Conservation (phyloP, 1,140 invertebrate species). For the Sitodiplosis mosellana region DNA sequence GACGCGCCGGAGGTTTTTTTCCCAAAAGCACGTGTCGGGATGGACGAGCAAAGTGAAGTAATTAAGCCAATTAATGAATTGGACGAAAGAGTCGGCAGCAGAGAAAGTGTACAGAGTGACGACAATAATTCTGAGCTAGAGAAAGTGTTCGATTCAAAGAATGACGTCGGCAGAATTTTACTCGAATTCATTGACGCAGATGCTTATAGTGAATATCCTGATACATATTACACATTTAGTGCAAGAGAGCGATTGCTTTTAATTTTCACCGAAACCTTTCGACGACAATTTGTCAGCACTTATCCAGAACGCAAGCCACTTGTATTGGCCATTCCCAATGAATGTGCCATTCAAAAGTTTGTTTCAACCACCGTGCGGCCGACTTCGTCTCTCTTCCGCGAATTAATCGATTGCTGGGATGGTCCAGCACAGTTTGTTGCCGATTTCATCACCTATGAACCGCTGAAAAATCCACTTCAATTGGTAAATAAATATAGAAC, state of each 20-base stretch:
- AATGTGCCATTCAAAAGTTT: slow-evolving; percentile 57
- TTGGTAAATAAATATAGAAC: slow-evolving; percentile 28
- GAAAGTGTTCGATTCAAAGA: neutral
- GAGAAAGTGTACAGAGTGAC: no score
- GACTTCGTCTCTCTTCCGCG: slow-evolving; percentile 31
- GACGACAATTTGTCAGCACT: slow-evolving; percentile 49
- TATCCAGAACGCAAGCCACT: slow-evolving; percentile 50
- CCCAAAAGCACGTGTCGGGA: no score
- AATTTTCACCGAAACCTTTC: slow-evolving; percentile 65
- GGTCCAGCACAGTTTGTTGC: slow-evolving; percentile 35
- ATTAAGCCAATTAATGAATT: no score
- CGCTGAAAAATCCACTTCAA: slow-evolving; percentile 25
- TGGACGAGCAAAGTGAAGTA: no score
- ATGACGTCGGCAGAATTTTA: slow-evolving; percentile 16
- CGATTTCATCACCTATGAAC: slow-evolving; percentile 35
- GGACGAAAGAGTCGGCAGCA: no score
- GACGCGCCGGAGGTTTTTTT: no score
- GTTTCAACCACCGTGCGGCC: slow-evolving; percentile 40
- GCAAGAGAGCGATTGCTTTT: slow-evolving; percentile 60
- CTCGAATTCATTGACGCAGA: slow-evolving; percentile 15
- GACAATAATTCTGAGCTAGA: no score
- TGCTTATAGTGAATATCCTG: slow-evolving; percentile 33
- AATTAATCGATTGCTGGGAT: slow-evolving; percentile 31
- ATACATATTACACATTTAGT: slow-evolving; percentile 49
- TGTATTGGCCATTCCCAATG: slow-evolving; percentile 59